Evolutionary conservation across 2,113 vertebrate species (phyloP).

Genomic region (Corythoichthys intestinalis): DNA sequence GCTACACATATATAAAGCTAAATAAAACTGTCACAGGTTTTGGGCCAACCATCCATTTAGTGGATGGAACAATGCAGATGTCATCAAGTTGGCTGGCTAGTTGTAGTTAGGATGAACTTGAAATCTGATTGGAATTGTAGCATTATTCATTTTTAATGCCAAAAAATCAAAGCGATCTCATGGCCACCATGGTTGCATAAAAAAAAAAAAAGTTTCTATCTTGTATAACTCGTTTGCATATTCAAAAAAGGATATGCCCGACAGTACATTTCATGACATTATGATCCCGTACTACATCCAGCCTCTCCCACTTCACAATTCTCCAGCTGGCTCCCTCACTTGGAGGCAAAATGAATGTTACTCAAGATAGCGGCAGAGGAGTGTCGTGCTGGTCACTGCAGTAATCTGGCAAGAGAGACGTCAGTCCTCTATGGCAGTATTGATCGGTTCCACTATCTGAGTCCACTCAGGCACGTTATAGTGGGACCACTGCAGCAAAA

Average conservation of each 20-base stretch:
- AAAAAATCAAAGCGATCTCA: no score
- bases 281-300: background rate
- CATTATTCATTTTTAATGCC: no score
- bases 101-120: no score
- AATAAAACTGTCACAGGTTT: no score
- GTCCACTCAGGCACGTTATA: background rate
- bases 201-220: background rate
- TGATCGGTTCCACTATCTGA: background rate
- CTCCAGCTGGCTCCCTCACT: background rate
- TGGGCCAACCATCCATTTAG: no score
- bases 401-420: background rate
- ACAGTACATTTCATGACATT: background rate
- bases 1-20: no score
- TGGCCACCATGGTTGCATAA: no score
- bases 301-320: background rate
- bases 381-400: background rate
- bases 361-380: background rate
- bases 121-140: no score
- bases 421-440: background rate
- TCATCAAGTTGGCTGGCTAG: no score
- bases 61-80: no score
- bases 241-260: background rate
- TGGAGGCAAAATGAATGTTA: background rate
- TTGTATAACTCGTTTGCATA: background rate
- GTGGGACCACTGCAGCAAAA: background rate